phyloP scores from a whole-genome alignment of 2,113 vertebrate species.

The Stictonetta naevosa region DNA sequence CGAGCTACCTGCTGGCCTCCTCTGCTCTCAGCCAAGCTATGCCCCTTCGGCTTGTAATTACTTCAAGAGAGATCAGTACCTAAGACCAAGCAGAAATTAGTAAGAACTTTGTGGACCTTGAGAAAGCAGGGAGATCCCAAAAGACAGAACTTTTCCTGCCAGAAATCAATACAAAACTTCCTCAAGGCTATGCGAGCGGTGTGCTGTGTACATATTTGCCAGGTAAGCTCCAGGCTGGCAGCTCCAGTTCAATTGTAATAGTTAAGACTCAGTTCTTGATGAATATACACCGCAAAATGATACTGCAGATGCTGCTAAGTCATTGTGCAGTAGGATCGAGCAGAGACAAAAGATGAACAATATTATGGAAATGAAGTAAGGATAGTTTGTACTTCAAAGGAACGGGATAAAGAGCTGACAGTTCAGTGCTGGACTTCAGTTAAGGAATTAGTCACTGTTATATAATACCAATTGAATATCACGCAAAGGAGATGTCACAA shows the following conservation, averaged over 20 bases:
- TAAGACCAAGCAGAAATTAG: background rate
- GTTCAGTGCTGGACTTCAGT: conserved; percentile 58
- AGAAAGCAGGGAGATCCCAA: background rate
- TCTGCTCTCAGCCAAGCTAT: background rate
- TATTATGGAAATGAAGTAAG: conserved; percentile 29
- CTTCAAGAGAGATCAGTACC: background rate
- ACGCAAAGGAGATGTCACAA: background rate
- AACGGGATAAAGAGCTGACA: conserved; percentile 14
- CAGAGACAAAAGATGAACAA: background rate
- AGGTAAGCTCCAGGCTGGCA: background rate
- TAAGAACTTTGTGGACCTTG: background rate
- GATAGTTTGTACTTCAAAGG: conserved; percentile 41
- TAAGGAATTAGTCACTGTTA: conserved; percentile 65
- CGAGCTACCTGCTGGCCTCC: background rate
- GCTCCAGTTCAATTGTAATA: background rate
- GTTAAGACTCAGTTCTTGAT: background rate
- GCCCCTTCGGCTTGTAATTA: background rate
- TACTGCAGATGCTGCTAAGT: background rate
- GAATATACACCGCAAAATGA: background rate
- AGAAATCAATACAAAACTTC: background rate
- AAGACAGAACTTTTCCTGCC: background rate
- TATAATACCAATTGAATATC: conserved; percentile 7
- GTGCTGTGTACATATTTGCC: background rate
- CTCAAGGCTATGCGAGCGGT: background rate
- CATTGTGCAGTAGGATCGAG: conserved; percentile 11